Base-by-base conservation (phyloP, 2,888 invertebrate species). In the Troilus luridus region DNA sequence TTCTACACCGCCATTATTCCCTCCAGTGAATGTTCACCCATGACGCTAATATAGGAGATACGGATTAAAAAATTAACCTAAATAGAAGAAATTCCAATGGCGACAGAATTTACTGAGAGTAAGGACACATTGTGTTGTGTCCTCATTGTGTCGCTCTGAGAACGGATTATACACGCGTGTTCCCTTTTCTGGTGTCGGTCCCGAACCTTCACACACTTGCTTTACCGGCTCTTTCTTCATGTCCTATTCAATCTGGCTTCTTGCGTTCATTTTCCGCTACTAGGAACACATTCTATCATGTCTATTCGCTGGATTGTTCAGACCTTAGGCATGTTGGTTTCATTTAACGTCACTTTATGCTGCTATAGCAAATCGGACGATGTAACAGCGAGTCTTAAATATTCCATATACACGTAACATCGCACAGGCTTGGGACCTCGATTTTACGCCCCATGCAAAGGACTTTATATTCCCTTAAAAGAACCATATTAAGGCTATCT, bases 61-160 rank as follows among this genome's bases (percentile, higher is more conserved):
- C 72, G 72, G 72, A 77, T 77, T 77, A 77, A 77, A 77, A 77
- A 77, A 77, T 77, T 77, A 77, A 41, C 72, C 72, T 77, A 77
- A 77, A 77, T 77, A 77, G 72, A 27, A 1, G 24, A 0, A 6
- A 41, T 77, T 77, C 72, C 72, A 77, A 77, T 41, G 72, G 41
- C 27, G 41, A 17, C 17, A 41, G 72, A 77, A 77, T 77, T 77
- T 77, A 41, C 27, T 77, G 72, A 77, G 41, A 77, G 72, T 77
- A 41, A 77, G 72, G 12, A 17, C 12, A 17, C 72, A 77, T 77
- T 77, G 72, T 77, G 27, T 41, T 17, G 27, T 17, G 72, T 17
- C 72, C 72, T 6, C 41, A 41, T 77, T 77, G 72, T 77, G 72
- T 10, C 41, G 8, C 0, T 9, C 72, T 41, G 27, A 41, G 72